phyloP scores from a whole-genome alignment of 2,797 vertebrate species.

The Sciaenops ocellatus region DNA sequence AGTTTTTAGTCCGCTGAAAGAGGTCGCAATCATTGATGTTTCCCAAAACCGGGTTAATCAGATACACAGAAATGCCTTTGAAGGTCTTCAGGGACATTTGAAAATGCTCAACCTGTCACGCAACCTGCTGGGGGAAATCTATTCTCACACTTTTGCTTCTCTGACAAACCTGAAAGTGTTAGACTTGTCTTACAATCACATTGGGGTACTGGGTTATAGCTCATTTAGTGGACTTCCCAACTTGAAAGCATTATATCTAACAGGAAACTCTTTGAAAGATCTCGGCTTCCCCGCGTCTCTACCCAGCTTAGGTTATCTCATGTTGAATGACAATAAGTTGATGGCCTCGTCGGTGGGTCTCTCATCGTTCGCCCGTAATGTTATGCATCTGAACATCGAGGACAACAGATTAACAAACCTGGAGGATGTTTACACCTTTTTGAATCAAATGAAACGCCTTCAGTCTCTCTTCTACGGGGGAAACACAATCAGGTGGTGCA shows the following conservation, averaged over 20 bases:
- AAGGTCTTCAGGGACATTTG: slow-evolving; percentile 84
- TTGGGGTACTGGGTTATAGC: slow-evolving; percentile 78
- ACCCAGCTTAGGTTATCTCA: slow-evolving; percentile 70
- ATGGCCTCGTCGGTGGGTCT: neutral
- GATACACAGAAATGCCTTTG: slow-evolving; percentile 84
- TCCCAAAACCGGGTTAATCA: slow-evolving; percentile 87
- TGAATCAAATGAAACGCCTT: slow-evolving; percentile 70
- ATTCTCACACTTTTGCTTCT: slow-evolving; percentile 79
- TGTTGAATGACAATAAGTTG: slow-evolving; percentile 86
- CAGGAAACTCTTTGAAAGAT: slow-evolving; percentile 85
- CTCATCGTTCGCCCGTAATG: slow-evolving; percentile 39
- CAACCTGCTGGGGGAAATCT: slow-evolving; percentile 90
- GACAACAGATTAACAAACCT: slow-evolving; percentile 86
- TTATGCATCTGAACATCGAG: slow-evolving; percentile 79
- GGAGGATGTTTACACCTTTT: slow-evolving; percentile 78
- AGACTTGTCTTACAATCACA: slow-evolving; percentile 90
- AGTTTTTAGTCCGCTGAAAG: slow-evolving; percentile 82
- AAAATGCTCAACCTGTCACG: slow-evolving; percentile 85
- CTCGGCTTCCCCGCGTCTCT: slow-evolving; percentile 76
- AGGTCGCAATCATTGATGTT: slow-evolving; percentile 79
- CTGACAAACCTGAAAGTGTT: slow-evolving; percentile 75
- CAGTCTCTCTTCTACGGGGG: slow-evolving; percentile 78
- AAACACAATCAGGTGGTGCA: slow-evolving; percentile 86
- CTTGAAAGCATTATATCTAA: slow-evolving; percentile 81
- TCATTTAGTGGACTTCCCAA: slow-evolving; percentile 83